Base-by-base conservation (phyloP, 2,113 vertebrate species). In the Odontophorus gujanensis region DNA sequence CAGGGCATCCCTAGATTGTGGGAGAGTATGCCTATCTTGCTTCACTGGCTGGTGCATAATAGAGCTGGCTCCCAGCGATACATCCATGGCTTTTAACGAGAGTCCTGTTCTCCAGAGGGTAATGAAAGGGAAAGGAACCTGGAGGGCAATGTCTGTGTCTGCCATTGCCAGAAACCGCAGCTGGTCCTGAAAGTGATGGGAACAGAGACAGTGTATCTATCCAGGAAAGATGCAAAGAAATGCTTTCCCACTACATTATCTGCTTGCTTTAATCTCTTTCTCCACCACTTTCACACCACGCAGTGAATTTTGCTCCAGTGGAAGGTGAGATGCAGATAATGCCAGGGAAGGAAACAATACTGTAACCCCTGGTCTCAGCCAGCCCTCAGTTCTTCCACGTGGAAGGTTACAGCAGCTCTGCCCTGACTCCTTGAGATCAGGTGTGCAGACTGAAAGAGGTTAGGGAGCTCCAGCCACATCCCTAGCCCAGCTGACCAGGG, bases 1-100 rank as follows among this genome's bases (percentile, higher is more conserved):
- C 83, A 85, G 86, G 84, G 88, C 93, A 95, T 96, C 94, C 87
- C 74, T 59, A 80, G 96, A 90, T 63, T 94, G 84, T 95, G 95
- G 96, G 92, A 95, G 93, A 96, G 85, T 83, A 81, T 69, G 89
- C 47, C 82, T 87, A 90, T 77, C 90, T 91, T 90, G 92, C 91
- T 96, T 97, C 96, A 94, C 94, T 94, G 95, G 45, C 85, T 83
- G 57, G 53, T 77, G 84, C 92, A 97, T 96, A 97, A 97, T 93
- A 91, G 92, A 91, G 82, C 62, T 83, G 74, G 72, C 89, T 96
- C 85, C 85, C 85, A 76, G 69, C 68, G 76, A 82, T 68, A 91
- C 86, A 96, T 90, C 61, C 80, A 71, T 34, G 63, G 48, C 55
- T 95, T 96, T 91, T 89, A 95, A 97, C 90, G 51, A 74, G 85